Base-by-base conservation (phyloP, 2,888 invertebrate genomes). In the Diplolepis rosae region DNA sequence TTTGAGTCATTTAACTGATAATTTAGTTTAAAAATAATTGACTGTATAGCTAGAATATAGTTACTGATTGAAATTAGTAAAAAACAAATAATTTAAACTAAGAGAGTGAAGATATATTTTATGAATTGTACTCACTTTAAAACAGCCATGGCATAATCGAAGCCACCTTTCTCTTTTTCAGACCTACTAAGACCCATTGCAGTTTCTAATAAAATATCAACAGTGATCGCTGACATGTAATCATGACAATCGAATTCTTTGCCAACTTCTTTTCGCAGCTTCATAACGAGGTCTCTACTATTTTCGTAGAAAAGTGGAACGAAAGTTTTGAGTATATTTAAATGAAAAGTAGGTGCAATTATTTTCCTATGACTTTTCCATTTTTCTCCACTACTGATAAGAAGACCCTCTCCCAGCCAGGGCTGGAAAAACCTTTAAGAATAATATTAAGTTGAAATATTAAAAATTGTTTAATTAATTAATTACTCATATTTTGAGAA, bases 121-220 rank as follows among this genome's bases (percentile, higher is more conserved):
- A n/a, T n/a, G n/a, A n/a, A n/a, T n/a, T n/a, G n/a, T 4, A 84
- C 89, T 88, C 83, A 91, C 91, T 91, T 90, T 91, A 92, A 91
- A 1, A 91, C 91, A 51, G 91, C 91, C 83, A 89, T 87, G 1
- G 91, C 91, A 74, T 91, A 92, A 56, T 91, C 90, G 70, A 88
- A 90, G 68, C 91, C 91, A 72, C 89, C 89, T 67, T 90, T 89
- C 68, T 90, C 88, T 70, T 90, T 90, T 1, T 89, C 85, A 13
- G 86, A 87, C 48, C 88, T 89, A 65, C 86, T 89, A 4, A 91
- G 89, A 11, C 92, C 92, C 92, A 92, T 92, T 0, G 91, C 92
- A 32, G 92, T 91, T 85, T 91, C 91, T 66, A 90, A 75, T n/a
- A 91, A 81, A 74, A 91, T 91, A 72, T 91, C 90, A 1, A 91